Conservation (phyloP, 2,113 vertebrate species). For the Eudorcas thomsonii region DNA sequence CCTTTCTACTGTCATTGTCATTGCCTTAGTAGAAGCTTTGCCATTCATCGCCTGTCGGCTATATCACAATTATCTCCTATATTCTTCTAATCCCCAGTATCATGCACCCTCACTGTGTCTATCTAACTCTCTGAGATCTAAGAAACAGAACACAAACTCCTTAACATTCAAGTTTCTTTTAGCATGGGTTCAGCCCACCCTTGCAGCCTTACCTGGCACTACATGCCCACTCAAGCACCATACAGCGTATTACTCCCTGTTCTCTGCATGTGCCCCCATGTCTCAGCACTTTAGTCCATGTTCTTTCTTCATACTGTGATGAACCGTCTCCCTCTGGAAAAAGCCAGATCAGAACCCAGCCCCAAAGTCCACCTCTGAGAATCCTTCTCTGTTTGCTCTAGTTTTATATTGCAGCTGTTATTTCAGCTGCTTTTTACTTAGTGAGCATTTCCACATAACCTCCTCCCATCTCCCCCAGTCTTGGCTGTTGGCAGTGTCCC, state of each 20-base stretch:
- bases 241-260: neutral
- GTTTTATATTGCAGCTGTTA: neutral
- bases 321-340: neutral
- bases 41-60: neutral
- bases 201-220: neutral
- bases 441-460: neutral
- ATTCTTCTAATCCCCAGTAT: neutral
- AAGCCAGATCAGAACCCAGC: neutral
- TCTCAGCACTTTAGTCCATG: neutral
- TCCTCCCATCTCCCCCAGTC: neutral
- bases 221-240: neutral
- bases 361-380: neutral
- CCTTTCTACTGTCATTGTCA: neutral
- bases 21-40: neutral
- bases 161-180: neutral
- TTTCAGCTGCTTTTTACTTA: neutral
- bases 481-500: neutral
- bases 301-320: neutral
- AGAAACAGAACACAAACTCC: neutral
- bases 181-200: neutral
- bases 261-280: neutral
- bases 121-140: neutral
- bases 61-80: neutral
- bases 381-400: neutral
- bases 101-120: neutral